phyloP scores from a whole-genome alignment of 2,113 vertebrate genomes.

The Elephantulus edwardii region DNA sequence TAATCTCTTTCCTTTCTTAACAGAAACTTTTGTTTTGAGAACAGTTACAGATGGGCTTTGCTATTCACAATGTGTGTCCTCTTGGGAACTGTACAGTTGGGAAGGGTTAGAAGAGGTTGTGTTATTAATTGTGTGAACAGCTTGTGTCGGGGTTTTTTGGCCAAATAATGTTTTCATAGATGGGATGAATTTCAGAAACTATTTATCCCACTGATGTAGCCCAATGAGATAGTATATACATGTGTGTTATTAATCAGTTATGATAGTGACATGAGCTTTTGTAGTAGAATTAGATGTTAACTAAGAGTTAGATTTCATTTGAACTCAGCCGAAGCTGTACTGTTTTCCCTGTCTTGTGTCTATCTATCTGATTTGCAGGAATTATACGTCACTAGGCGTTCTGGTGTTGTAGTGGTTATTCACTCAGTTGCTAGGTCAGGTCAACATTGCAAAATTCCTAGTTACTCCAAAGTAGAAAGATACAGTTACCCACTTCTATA shows the following conservation, averaged over 20 bases:
- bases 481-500: neutral
- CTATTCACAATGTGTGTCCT: neutral
- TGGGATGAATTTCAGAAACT: constrained; percentile 20
- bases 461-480: neutral
- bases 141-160: neutral
- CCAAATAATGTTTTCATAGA: neutral
- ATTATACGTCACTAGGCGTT: neutral
- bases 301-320: neutral
- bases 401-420: neutral
- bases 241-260: neutral
- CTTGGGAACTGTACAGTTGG: neutral
- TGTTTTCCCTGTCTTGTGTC: neutral
- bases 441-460: neutral
- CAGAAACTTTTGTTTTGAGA: neutral
- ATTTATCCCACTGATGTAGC: neutral
- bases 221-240: constrained; percentile 14
- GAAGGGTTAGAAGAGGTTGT: neutral
- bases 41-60: neutral
- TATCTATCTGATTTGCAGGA: neutral
- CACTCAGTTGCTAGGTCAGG: neutral
- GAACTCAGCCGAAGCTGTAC: neutral
- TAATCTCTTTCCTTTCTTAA: neutral
- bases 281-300: neutral
- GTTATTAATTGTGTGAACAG: neutral
- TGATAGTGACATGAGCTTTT: constrained; percentile 34